These are phyloP conservation scores for Aramus guarauna DNA, from an alignment of 2,113 vertebrate genomes.

Conservation along the genomic window DNA sequence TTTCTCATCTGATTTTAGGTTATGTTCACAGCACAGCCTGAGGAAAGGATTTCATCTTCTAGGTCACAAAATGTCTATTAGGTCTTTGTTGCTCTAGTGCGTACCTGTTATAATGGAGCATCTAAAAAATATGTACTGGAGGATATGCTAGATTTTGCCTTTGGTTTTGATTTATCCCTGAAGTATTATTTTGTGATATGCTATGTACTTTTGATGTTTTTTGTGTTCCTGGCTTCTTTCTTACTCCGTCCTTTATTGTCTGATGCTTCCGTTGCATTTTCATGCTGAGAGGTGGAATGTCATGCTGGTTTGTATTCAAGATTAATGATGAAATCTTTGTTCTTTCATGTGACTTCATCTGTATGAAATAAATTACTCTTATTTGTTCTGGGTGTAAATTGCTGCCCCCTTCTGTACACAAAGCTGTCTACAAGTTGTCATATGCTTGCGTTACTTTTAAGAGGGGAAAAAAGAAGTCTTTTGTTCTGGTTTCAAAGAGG, in stretches of 20 bases:
- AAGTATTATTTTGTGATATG: neutral
- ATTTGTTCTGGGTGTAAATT: conserved; percentile 13
- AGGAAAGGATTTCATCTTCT: neutral
- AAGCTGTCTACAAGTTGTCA: neutral
- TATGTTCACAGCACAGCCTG: neutral
- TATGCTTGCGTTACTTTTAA: neutral
- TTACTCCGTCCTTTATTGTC: neutral
- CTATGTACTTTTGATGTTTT: neutral
- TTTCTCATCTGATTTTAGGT: neutral
- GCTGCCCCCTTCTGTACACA: conserved; percentile 19
- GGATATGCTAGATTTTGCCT: neutral
- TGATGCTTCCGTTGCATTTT: neutral
- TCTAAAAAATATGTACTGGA: neutral
- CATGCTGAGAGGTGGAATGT: neutral
- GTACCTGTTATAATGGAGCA: neutral
- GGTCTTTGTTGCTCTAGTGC: neutral
- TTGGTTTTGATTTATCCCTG: neutral
- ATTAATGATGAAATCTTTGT: neutral
- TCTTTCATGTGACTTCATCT: neutral
- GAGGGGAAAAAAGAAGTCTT: neutral
- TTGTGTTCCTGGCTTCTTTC: neutral
- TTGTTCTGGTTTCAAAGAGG: neutral
- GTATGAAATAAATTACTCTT: neutral
- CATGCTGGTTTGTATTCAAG: neutral
- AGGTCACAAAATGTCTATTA: neutral